Evolutionary conservation across 2,113 vertebrate species (phyloP).

Genomic region (Mungos mungo): DNA sequence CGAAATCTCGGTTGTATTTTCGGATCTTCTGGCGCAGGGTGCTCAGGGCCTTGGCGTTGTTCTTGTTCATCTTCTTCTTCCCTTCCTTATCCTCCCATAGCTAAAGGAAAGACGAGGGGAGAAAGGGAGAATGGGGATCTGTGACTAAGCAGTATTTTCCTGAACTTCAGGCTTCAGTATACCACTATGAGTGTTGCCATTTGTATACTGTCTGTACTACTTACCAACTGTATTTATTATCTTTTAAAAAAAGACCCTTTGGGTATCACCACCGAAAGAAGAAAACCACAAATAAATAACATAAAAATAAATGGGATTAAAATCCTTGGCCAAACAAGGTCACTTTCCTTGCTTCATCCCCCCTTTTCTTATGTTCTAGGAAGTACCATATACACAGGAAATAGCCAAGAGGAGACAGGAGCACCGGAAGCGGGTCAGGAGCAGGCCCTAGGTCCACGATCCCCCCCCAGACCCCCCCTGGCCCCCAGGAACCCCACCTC

Average conservation of each 20-base stretch:
- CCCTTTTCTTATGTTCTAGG: neutral
- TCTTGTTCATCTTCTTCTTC: slow-evolving; percentile 97
- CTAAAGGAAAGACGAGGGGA: slow-evolving; percentile 69
- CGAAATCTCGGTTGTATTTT: slow-evolving; percentile 94
- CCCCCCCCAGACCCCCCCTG: too few species aligned
- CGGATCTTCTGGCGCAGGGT: slow-evolving; percentile 94
- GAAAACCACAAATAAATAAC: neutral
- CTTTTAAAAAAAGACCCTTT: neutral
- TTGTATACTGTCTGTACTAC: neutral
- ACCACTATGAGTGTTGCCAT: neutral
- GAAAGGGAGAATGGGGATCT: neutral
- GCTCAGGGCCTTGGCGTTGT: slow-evolving; percentile 93
- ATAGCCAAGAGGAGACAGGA: neutral
- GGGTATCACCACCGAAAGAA: neutral
- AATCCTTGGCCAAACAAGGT: neutral
- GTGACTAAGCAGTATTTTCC: neutral
- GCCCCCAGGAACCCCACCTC: slow-evolving; percentile 83
- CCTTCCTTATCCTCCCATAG: slow-evolving; percentile 96
- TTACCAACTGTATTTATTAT: neutral
- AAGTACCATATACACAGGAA: neutral
- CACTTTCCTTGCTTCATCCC: neutral
- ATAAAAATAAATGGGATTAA: neutral
- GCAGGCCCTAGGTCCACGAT: neutral
- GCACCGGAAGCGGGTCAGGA: neutral
- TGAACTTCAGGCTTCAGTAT: neutral